A percentile compares a stretch with the other conserved stretches of the same genome.
phyloP scores from a whole-genome alignment of 2,113 vertebrate species.

The Laticauda laticaudata region DNA sequence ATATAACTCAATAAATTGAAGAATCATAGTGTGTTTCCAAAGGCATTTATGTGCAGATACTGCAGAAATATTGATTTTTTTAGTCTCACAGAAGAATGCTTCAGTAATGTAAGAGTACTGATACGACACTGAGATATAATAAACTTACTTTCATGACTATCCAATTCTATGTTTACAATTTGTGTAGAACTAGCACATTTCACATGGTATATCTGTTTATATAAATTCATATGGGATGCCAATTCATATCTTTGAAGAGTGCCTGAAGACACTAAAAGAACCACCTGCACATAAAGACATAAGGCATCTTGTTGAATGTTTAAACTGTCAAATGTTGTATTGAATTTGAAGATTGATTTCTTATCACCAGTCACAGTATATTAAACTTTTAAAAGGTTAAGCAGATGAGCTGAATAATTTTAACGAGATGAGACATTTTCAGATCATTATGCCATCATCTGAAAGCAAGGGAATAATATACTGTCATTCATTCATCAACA shows the following conservation, averaged over 20 bases:
- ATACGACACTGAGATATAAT: background rate
- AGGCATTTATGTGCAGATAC: background rate
- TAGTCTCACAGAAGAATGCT: background rate
- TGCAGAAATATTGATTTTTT: background rate
- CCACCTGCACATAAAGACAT: background rate
- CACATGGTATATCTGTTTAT: background rate
- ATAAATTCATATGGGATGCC: background rate
- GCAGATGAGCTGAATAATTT: slow-evolving; percentile 37
- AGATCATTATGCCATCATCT: slow-evolving; percentile 54
- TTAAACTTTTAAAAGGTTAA: slow-evolving; percentile 51
- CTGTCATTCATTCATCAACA: slow-evolving; percentile 51
- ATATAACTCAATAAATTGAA: background rate
- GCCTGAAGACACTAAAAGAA: background rate
- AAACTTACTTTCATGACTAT: background rate
- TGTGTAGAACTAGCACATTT: background rate
- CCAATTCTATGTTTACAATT: background rate
- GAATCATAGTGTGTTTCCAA: background rate
- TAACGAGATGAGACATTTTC: slow-evolving; percentile 52
- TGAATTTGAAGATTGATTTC: slow-evolving; percentile 1
- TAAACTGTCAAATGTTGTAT: slow-evolving; percentile 7
- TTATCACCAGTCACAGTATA: slow-evolving; percentile 3
- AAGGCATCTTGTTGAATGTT: background rate
- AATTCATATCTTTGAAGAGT: background rate
- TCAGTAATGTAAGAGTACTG: background rate
- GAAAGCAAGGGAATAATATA: slow-evolving; percentile 42